Conservation (phyloP, 2,888 invertebrate species). For the Mesochorus sp. region DNA sequence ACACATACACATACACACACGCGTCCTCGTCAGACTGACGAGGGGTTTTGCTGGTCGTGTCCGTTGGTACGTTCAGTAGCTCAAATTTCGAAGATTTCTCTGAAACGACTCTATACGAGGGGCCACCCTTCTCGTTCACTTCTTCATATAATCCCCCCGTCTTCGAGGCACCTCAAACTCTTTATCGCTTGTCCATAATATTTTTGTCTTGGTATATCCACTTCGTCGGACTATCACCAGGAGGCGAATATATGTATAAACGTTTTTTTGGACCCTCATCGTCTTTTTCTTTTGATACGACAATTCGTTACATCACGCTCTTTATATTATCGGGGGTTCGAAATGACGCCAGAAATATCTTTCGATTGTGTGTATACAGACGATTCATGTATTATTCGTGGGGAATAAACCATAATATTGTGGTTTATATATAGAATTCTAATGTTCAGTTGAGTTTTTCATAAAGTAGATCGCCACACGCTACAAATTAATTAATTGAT, state of each 20-base stretch:
- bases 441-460: not conserved
- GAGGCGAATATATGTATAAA: constrained; percentile 18
- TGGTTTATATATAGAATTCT: not conserved
- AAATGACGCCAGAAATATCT: constrained; percentile 11
- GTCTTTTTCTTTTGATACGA: constrained; percentile 22
- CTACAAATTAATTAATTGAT: too few species aligned
- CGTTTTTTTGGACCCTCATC: constrained; percentile 32
- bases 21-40: constrained; percentile 54
- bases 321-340: not conserved
- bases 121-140: constrained; percentile 24
- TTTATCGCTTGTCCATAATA: constrained; percentile 11
- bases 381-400: not conserved
- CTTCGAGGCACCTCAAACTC: constrained; percentile 18
- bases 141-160: constrained; percentile 46
- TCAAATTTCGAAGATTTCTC: constrained; percentile 59
- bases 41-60: constrained; percentile 53
- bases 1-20: constrained; percentile 41
- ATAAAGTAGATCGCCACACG: not conserved
- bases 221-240: constrained; percentile 32
- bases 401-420: not conserved
- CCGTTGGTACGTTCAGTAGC: constrained; percentile 63
- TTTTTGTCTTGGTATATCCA: constrained; percentile 36
- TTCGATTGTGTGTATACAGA: constrained; percentile 1
- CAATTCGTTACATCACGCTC: constrained; percentile 52
- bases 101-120: constrained; percentile 38